phyloP scores from a whole-genome alignment of 2,797 vertebrate species.

The Phalloptychus januarius region DNA sequence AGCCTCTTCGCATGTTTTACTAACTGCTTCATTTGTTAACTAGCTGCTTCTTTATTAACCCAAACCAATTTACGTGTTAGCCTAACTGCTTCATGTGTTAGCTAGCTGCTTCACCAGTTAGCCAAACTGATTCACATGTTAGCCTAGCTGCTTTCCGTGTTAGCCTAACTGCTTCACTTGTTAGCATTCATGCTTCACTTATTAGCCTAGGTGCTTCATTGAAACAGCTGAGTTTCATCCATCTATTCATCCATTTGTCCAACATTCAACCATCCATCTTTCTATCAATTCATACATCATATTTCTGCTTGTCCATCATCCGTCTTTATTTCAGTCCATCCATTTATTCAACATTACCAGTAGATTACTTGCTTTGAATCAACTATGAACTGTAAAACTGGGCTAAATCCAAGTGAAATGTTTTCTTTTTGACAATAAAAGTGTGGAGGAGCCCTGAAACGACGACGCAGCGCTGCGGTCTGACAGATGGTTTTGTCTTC shows the following conservation, averaged over 20 bases:
- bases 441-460: background rate
- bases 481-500: slow-evolving; percentile 5
- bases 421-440: background rate
- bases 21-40: too few relatives aligned
- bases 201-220: too few relatives aligned
- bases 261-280: background rate
- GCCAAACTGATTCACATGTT: too few relatives aligned
- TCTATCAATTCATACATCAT: background rate
- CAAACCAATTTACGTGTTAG: too few relatives aligned
- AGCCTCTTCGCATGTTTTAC: too few relatives aligned
- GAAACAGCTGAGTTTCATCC: background rate
- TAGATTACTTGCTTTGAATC: background rate
- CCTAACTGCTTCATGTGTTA: too few relatives aligned
- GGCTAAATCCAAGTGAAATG: background rate
- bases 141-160: too few relatives aligned
- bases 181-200: too few relatives aligned
- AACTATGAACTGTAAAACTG: background rate
- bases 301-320: background rate
- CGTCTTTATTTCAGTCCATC: background rate
- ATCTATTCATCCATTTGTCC: background rate
- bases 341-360: background rate
- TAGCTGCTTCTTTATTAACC: too few relatives aligned
- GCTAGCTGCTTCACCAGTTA: too few relatives aligned
- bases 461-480: slow-evolving; percentile 10
- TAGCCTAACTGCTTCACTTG: too few relatives aligned